Evolutionary conservation across 1,140 invertebrate genomes (phyloP), one percentile per base, ranked within the genome.

Genomic region (Telenomus remus): DNA sequence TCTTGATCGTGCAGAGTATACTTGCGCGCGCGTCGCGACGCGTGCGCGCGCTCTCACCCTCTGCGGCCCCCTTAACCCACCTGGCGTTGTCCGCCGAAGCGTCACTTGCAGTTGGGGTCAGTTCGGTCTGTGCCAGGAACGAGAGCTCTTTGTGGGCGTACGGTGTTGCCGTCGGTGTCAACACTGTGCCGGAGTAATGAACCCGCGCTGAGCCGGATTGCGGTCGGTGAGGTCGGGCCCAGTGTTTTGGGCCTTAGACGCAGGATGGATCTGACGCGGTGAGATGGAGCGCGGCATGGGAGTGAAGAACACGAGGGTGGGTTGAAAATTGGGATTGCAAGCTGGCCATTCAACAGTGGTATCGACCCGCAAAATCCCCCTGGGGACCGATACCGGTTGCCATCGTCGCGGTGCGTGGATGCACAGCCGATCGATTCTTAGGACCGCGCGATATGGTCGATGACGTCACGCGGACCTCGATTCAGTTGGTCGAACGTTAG

Each of bases 391-490:
- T 19, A 44, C 54, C 48, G 53, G 49, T 46, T 11, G n/a, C 2
- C 3, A 27, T 43, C n/a, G 12, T 1, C 33, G 39, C 19, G 39
- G 66, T 81, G 83, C 82, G 81, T 87, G 79, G 78, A 85, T 82
- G 84, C 83, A 81, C 34, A n/a, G 11, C 49, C 39, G 78, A 86
- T 86, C 84, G 84, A 86, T 86, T 82, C 79, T 79, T 78, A 80
- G 79, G 79, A 73, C 77, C 78, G 74, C 78, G 75, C 77, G 61
- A 51, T 49, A 72, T 76, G 73, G 73, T 70, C 59, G 61, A 64
- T 82, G 81, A 82, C 81, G 81, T 80, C 81, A 82, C 76, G 50
- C 57, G 70, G 42, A 42, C 55, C 57, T 68, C 35, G 64, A 57
- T 51, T 33, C 34, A 43, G 33, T 39, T 33, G 42, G 6, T 64